Evolutionary conservation across 2,797 vertebrate species (phyloP).

Genomic region (Tauraco hartlaubi): DNA sequence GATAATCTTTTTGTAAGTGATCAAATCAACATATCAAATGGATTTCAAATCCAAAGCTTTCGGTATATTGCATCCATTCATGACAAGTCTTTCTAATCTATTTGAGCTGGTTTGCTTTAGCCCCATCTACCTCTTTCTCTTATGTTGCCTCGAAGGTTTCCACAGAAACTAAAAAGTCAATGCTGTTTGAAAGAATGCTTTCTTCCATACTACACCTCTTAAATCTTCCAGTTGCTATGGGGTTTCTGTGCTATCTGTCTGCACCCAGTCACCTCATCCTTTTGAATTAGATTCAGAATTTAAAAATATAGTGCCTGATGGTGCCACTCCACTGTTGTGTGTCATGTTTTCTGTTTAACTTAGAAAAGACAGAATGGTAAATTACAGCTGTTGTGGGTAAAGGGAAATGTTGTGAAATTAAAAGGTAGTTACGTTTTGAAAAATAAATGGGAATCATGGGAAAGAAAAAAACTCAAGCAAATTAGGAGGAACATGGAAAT

Average conservation of each 20-base stretch:
- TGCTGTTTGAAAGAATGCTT: slow-evolving; percentile 21
- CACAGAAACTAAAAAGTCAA: slow-evolving; percentile 7
- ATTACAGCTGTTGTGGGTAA: background rate
- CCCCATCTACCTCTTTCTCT: background rate
- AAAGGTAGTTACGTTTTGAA: background rate
- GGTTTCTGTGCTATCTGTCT: slow-evolving; percentile 21
- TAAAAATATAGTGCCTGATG: background rate
- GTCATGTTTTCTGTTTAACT: background rate
- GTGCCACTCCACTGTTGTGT: background rate
- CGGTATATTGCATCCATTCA: background rate
- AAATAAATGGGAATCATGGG: background rate
- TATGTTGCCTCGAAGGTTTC: background rate
- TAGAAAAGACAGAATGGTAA: background rate
- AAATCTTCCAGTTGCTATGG: slow-evolving; percentile 32
- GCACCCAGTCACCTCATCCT: slow-evolving; percentile 10
- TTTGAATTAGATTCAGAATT: slow-evolving; percentile 41
- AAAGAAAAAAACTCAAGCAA: background rate
- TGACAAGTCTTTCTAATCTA: background rate
- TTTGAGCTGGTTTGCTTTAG: background rate
- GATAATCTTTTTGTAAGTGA: background rate
- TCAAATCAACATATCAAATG: background rate
- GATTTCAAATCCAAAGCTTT: slow-evolving; percentile 14
- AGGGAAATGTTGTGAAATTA: background rate
- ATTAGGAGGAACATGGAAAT: background rate
- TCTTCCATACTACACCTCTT: slow-evolving; percentile 41